Evolutionary conservation across 2,113 vertebrate species (phyloP).

Genomic region (Tauraco erythrolophus): DNA sequence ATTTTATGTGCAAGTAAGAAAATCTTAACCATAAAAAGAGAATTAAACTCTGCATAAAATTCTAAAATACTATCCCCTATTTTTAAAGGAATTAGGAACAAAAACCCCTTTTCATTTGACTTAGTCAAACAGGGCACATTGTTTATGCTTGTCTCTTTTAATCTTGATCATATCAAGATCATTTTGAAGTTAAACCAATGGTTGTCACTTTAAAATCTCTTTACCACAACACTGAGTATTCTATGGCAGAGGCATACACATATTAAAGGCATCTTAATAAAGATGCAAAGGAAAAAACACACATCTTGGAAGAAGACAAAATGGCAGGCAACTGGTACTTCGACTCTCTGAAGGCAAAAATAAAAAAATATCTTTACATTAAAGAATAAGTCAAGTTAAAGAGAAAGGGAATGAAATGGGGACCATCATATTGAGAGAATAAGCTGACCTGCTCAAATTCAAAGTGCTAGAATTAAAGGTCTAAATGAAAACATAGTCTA

Average conservation of each 20-base stretch:
- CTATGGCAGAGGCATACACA: conserved; percentile 89
- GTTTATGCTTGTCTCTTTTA: conserved; percentile 83
- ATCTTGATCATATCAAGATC: conserved; percentile 94
- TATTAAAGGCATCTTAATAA: conserved; percentile 88
- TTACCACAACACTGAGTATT: conserved; percentile 89
- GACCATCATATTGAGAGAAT: conserved; percentile 86
- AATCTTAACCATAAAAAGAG: conserved; percentile 93
- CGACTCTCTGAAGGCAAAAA: conserved; percentile 90
- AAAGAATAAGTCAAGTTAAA: conserved; percentile 88
- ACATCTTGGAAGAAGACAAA: conserved; percentile 84
- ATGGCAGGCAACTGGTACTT: conserved; percentile 87
- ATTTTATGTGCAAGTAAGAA: conserved; percentile 96
- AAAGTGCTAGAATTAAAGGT: conserved; percentile 98
- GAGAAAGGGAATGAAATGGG: conserved; percentile 79
- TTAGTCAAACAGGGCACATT: conserved; percentile 85
- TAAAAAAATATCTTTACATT: conserved; percentile 87
- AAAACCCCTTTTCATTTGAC: conserved; percentile 86
- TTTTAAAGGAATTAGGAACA: conserved; percentile 87
- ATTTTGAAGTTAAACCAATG: conserved; percentile 82
- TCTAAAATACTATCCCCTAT: conserved; percentile 92
- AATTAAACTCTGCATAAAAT: conserved; percentile 91
- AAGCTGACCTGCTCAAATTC: conserved; percentile 94
- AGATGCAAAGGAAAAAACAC: conserved; percentile 88
- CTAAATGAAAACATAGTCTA: conserved; percentile 88
- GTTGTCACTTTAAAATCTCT: conserved; percentile 87